Evolutionary conservation across 2,113 vertebrate genomes (phyloP), one percentile per base, ranked within the genome.

Genomic region (Rhinoptilus africanus): DNA sequence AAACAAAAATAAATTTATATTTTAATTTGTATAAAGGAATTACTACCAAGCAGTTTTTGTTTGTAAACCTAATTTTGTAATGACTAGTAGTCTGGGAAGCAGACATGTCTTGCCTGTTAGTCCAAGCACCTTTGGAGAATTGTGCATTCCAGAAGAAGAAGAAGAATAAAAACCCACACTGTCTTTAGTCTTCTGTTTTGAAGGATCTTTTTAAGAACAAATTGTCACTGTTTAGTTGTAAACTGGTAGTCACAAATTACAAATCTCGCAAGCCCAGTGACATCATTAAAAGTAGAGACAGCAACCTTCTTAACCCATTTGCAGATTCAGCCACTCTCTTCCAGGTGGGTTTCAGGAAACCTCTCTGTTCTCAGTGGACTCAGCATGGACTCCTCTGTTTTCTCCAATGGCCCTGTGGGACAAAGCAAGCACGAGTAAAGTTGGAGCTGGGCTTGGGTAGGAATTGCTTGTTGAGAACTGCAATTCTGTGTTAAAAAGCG

Each of bases 331-430:
- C 27, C 23, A 5, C n/a, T 45, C 1, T 0, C 14, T 77, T 72
- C 53, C 56, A 23, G 4, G 4, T 18, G 30, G 24, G 8, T 24
- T n/a, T 45, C 8, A 4, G 34, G 41, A 47, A 64, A 9, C 1
- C 2, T 14, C 47, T 39, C n/a, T 17, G 12, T 12, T 85, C 56
- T 23, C 1, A 4, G 17, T 13, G 59, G 48, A 4, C 27, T 59
- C 32, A 8, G 8, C 30, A 56, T 8, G 2, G 45, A 14, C 3
- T 47, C 28, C 37, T 62, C 14, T 14, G 4, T 17, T 30, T 37
- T 15, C 24, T 30, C 45, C 12, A 2, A 4, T 0, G 3, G 21
- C 14, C 28, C 14, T 2, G 1, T 4, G 32, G 56, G 45, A 60
- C 11, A 17, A 10, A 3, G 34, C 16, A 12, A 50, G 6, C 45